Percentiles rank a stretch among this genome's conserved stretches.
Conservation (phyloP, 1,140 invertebrate genomes). For the Calosoma granatense region DNA sequence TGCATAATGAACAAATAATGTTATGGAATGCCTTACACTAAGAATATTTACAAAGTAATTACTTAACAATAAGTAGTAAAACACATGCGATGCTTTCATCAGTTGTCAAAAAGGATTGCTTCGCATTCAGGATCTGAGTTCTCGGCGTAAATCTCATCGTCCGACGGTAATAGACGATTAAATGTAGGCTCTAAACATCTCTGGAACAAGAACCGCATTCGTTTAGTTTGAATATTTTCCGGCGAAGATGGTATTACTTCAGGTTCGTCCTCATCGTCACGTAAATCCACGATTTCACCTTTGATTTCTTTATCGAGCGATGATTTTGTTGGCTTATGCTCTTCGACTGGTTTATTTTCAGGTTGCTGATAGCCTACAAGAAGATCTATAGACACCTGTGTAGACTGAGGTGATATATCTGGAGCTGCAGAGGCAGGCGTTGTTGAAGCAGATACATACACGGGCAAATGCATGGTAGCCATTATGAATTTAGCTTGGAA, state of each 20-base stretch:
- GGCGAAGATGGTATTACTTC: slow-evolving; percentile 19
- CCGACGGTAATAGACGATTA: slow-evolving; percentile 13
- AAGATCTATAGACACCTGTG: slow-evolving; percentile 18
- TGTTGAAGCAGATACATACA: slow-evolving; percentile 44
- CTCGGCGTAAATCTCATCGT: slow-evolving; percentile 19
- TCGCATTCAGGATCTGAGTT: slow-evolving; percentile 26
- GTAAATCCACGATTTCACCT: background rate
- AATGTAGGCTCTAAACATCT: slow-evolving; percentile 28
- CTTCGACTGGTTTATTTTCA: slow-evolving; percentile 14
- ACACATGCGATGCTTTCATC: too few relatives aligned
- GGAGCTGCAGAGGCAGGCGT: slow-evolving; percentile 31
- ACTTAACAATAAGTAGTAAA: too few relatives aligned
- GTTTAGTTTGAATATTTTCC: slow-evolving; percentile 25
- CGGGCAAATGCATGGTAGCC: slow-evolving; percentile 57
- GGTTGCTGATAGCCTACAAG: slow-evolving; percentile 24
- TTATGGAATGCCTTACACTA: too few relatives aligned
- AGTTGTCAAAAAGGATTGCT: too few relatives aligned
- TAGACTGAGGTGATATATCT: slow-evolving; percentile 15
- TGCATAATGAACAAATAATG: too few relatives aligned
- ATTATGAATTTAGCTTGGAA: slow-evolving; percentile 71
- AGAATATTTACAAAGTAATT: too few relatives aligned
- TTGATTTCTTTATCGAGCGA: background rate
- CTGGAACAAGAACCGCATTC: slow-evolving; percentile 24
- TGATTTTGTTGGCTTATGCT: background rate
- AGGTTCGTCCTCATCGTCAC: slow-evolving; percentile 11